Evolutionary conservation across 2,797 vertebrate species (phyloP), one percentile per base, ranked within the genome.

Genomic region (Galagoides demidoff): DNA sequence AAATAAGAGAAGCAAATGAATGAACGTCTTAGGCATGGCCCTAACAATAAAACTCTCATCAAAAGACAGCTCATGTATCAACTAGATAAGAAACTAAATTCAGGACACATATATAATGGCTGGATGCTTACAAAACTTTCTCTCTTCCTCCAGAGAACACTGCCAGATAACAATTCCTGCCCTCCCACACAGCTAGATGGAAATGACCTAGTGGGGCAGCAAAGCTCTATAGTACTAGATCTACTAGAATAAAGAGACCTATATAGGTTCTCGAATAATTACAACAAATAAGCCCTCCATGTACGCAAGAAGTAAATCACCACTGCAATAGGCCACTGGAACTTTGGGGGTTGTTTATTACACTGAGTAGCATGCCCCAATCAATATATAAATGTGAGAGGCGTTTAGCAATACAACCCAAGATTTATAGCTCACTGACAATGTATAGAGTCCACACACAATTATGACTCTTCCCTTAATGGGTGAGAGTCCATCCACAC

Each of bases 51-150:
- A 94, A 92, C 16, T 92, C 61, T 86, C 63, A 89, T 82, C 37
- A 97, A 97, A 98, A 98, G 70, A 97, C 83, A 98, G 97, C 93
- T 97, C 94, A 94, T 97, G 85, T 96, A 94, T 98, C 97, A 97
- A 96, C 95, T 95, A 97, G 93, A 96, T 97, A 96, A 59, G 63
- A 96, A 97, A 96, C 84, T 7, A 95, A 97, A 94, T 82, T 78
- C 86, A 86, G 94, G 94, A 92, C 96, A 96, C 97, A 97, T 97
- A 97, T 97, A 95, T 96, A 98, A 89, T 83, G 89, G 95, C 49
- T 93, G 95, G 89, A 70, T 74, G 45, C 39, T 95, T 76, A 83
- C 71, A 93, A 93, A 90, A 96, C 57, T 20, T 92, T 84, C 73
- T 84, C 68, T 94, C 76, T 93, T 93, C 92, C 68, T 76, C 59